Percentiles rank a stretch among this genome's conserved stretches.
phyloP scores from a whole-genome alignment of 2,113 vertebrate genomes.

The Sinocyclocheilus anshuiensis region DNA sequence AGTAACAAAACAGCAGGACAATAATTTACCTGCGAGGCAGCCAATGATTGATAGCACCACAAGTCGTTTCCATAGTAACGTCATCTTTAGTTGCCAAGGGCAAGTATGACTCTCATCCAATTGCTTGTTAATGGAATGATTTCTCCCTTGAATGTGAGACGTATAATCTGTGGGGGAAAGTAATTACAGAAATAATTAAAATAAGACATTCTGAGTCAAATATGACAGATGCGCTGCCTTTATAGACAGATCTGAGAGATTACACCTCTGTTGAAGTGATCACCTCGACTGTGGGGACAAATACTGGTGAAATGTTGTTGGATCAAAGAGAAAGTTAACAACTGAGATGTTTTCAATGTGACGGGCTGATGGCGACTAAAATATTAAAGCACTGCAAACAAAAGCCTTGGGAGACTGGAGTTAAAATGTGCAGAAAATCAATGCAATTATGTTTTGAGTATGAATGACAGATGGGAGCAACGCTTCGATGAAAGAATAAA shows the following conservation, averaged over 20 bases:
- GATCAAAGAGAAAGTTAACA: no score
- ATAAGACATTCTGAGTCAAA: slow-evolving; percentile 71
- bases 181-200: slow-evolving; percentile 78
- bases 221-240: slow-evolving; percentile 60
- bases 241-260: slow-evolving; percentile 29
- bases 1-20: slow-evolving; percentile 59
- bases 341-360: no score
- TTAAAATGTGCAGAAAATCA: slow-evolving; percentile 35
- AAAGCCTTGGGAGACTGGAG: slow-evolving; percentile 12
- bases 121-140: slow-evolving; percentile 72
- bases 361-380: background rate
- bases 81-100: slow-evolving; percentile 85
- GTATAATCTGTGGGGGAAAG: slow-evolving; percentile 84
- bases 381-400: slow-evolving; percentile 13
- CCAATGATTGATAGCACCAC: slow-evolving; percentile 85
- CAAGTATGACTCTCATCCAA: slow-evolving; percentile 77
- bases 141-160: slow-evolving; percentile 76
- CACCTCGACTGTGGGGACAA: slow-evolving; percentile 30
- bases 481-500: slow-evolving; percentile 16
- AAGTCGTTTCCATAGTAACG: slow-evolving; percentile 92
- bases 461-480: slow-evolving; percentile 30
- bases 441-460: slow-evolving; percentile 38
- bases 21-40: slow-evolving; percentile 91
- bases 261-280: slow-evolving; percentile 29
- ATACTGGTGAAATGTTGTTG: background rate